phyloP scores from a whole-genome alignment of 1,140 invertebrate genomes.

The Neomicropteryx cornuta region DNA sequence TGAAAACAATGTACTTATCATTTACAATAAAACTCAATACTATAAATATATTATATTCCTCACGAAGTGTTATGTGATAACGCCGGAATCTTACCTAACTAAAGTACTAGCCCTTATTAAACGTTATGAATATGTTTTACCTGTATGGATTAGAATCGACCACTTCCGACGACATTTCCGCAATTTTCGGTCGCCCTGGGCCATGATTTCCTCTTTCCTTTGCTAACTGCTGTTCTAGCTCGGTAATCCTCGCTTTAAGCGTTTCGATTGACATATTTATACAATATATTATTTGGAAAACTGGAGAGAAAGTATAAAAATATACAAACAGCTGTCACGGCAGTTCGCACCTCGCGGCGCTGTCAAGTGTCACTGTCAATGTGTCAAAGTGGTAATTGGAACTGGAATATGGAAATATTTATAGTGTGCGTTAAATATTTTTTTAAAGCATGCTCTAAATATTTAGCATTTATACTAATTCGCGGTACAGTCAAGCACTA shows the following conservation, averaged over 20 bases:
- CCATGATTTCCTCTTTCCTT: constrained; percentile 28
- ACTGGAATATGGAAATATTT: too few relatives aligned
- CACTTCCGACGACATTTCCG: constrained; percentile 81
- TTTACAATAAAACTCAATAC: constrained; percentile 2
- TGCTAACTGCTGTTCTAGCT: constrained; percentile 45
- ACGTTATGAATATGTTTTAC: too few relatives aligned
- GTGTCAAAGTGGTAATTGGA: constrained; percentile 12
- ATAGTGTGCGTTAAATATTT: too few relatives aligned
- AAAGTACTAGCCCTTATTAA: constrained; percentile 8
- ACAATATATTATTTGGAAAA: too few relatives aligned
- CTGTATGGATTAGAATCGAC: constrained; percentile 98
- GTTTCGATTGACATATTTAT: neutral
- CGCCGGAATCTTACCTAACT: constrained; percentile 1
- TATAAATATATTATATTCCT: constrained; percentile 4
- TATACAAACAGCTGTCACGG: constrained; percentile 16
- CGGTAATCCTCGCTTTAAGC: constrained; percentile 28
- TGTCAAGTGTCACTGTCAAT: constrained; percentile 12
- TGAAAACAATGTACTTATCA: constrained; percentile 31
- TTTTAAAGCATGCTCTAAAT: too few relatives aligned
- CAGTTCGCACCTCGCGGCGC: neutral
- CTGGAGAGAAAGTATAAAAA: too few relatives aligned
- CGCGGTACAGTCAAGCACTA: too few relatives aligned
- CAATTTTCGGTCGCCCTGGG: constrained; percentile 50
- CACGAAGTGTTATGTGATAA: constrained; percentile 1
- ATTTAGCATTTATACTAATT: too few relatives aligned